These are phyloP conservation scores for Calidris pugnax DNA, from an alignment of 2,113 vertebrate genomes.

Conservation along the genomic window DNA sequence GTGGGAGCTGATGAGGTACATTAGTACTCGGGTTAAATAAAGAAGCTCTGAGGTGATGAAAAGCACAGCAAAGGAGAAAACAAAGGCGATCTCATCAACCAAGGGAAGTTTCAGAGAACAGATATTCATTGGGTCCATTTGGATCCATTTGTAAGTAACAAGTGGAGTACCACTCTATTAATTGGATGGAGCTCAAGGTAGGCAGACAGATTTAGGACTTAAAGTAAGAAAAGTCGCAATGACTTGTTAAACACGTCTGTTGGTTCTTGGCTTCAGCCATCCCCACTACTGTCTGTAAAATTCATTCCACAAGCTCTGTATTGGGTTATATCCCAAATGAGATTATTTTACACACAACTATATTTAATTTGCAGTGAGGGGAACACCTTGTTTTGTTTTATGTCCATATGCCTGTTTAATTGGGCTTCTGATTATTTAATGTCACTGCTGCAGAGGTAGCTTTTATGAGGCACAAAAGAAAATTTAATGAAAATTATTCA, in stretches of 20 bases:
- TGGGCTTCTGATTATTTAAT: conserved; percentile 65
- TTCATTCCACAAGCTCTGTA: not conserved
- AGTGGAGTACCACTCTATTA: not conserved
- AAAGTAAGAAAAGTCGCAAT: not conserved
- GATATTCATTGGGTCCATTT: not conserved
- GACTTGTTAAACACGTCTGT: not conserved
- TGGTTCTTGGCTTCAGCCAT: not conserved
- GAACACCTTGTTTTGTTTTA: conserved; percentile 49
- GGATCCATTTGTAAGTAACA: not conserved
- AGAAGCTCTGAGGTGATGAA: not conserved
- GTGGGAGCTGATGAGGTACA: not conserved
- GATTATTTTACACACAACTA: conserved; percentile 34
- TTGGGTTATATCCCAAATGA: conserved; percentile 4
- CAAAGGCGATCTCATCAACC: not conserved
- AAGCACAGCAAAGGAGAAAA: not conserved
- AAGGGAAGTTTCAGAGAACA: not conserved
- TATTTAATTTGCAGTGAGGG: conserved; percentile 39
- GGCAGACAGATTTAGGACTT: not conserved
- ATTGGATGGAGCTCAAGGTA: not conserved
- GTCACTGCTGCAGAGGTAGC: conserved; percentile 42
- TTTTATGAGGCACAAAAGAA: conserved; percentile 62
- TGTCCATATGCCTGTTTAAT: conserved; percentile 41
- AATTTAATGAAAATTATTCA: conserved; percentile 73
- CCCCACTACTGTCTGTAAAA: not conserved
- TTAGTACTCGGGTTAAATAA: not conserved